Base-by-base conservation (phyloP, 2,113 vertebrate species). In the Polypterus bichir region DNA sequence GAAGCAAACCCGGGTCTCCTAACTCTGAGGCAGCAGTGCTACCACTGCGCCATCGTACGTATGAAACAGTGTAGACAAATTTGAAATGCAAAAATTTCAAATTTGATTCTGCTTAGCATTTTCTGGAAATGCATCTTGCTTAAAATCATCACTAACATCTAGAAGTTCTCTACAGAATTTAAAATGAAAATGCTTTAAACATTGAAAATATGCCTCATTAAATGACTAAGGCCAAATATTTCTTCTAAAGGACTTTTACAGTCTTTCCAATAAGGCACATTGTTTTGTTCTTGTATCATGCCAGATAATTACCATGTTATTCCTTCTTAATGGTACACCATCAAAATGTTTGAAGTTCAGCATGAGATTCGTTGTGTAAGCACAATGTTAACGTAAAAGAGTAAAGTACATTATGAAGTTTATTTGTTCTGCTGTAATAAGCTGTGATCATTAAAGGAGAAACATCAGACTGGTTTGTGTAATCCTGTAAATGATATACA, bases 371-470 rank as follows among this genome's bases (percentile, higher is more conserved):
- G 6, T 57, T 57, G 46, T 57, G 44, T 6, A 27, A 44, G 27
- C 56, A 4, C 56, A 4, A 3, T 57, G 56, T 57, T 57, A 9
- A 57, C 5, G n/a, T 57, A 3, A 57, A 57, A 45, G n/a, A 5
- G 56, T 6, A 6, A 57, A 5, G 27, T 44, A 44, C n/a, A 7
- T 44, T 27, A 49, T 54, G 4, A 4, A 9, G 3, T n/a, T 55
- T 11, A 59, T 54, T 46, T 48, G 44, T n/a, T 48, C 44, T 53
- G 44, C 44, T 47, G 47, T 52, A 44, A 47, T 52, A 45, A 60
- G n/a, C 58, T 54, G 52, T 57, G 56, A 44, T 45, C 3, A 57
- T 27, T 57, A 45, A 57, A 57, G 46, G 7, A 57, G 56, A 57
- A 57, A 57, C 27, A 27, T 9, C 27, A 44, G 56, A 45, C 7